phyloP scores from a whole-genome alignment of 2,888 invertebrate genomes.

The Panzeria rudis region DNA sequence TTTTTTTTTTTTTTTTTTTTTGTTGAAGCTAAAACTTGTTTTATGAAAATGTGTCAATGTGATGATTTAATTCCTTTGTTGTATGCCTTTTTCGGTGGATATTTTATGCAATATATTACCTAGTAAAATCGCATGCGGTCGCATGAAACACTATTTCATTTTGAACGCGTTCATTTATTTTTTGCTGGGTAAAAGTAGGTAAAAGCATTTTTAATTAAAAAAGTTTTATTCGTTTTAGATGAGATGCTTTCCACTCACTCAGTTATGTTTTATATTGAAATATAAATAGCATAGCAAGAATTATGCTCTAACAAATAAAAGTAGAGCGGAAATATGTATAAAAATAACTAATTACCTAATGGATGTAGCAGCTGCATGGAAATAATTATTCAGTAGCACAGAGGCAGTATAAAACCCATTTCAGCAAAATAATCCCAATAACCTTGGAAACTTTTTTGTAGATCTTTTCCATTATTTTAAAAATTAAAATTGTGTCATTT shows the following conservation, averaged over 20 bases:
- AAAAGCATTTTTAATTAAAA: conserved; percentile 25
- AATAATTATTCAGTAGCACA: neutral
- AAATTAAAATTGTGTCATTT: conserved; percentile 6
- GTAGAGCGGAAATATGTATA: conserved; percentile 4
- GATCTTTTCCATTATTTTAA: neutral
- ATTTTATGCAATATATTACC: no score
- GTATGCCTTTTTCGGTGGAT: no score
- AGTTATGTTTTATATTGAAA: neutral
- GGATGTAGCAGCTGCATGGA: conserved; percentile 17
- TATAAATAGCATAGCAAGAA: neutral
- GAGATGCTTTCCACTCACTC: conserved; percentile 7
- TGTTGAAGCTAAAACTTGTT: no score
- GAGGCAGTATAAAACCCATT: neutral
- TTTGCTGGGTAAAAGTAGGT: neutral
- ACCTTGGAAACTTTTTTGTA: neutral
- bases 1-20: no score
- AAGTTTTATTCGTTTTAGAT: neutral
- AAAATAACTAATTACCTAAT: conserved; percentile 38
- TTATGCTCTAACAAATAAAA: neutral
- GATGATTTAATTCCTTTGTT: no score
- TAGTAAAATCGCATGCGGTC: no score
- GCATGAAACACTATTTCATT: no score
- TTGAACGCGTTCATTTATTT: no score
- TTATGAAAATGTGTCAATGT: no score
- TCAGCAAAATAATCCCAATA: conserved; percentile 6